Percentiles rank a stretch among this genome's conserved stretches.
Evolutionary conservation across 1,140 invertebrate genomes (phyloP).

Genomic region (Cheumatopsyche charites): DNA sequence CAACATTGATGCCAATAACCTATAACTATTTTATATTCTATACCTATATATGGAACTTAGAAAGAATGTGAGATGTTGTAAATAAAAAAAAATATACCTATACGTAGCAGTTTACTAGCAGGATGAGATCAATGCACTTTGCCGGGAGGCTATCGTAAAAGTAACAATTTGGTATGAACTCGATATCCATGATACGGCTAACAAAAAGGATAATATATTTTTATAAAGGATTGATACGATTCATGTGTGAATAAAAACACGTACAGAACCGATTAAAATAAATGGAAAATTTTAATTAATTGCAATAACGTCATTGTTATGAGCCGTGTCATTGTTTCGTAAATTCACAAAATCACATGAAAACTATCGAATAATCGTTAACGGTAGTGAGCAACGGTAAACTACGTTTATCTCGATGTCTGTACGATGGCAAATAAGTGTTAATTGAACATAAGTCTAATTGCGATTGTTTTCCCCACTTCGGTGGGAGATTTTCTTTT

Average conservation of each 20-base stretch:
- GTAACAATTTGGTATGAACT: slow-evolving; percentile 16
- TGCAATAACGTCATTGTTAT: no score
- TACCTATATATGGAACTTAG: background rate
- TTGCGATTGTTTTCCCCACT: background rate
- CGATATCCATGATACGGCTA: slow-evolving; percentile 3
- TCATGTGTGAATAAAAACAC: background rate
- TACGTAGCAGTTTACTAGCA: background rate
- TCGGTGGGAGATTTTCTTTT: slow-evolving; percentile 11
- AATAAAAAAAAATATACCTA: slow-evolving; percentile 5
- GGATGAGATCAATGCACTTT: slow-evolving; percentile 20
- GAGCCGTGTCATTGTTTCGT: no score
- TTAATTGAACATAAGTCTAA: slow-evolving; percentile 9
- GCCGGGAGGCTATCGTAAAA: slow-evolving; percentile 26
- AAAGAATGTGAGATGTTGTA: slow-evolving; percentile 16
- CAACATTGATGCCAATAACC: slow-evolving; percentile 10
- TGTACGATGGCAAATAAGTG: background rate
- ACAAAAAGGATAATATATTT: background rate
- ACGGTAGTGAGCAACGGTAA: slow-evolving; percentile 2
- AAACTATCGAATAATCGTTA: background rate
- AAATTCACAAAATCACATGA: no score
- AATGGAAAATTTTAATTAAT: no score
- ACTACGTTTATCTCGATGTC: background rate
- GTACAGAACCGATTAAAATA: no score
- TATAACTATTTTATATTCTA: background rate
- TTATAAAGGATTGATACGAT: background rate